Evolutionary conservation across 2,113 vertebrate species (phyloP).

Genomic region (Aptenodytes patagonicus): DNA sequence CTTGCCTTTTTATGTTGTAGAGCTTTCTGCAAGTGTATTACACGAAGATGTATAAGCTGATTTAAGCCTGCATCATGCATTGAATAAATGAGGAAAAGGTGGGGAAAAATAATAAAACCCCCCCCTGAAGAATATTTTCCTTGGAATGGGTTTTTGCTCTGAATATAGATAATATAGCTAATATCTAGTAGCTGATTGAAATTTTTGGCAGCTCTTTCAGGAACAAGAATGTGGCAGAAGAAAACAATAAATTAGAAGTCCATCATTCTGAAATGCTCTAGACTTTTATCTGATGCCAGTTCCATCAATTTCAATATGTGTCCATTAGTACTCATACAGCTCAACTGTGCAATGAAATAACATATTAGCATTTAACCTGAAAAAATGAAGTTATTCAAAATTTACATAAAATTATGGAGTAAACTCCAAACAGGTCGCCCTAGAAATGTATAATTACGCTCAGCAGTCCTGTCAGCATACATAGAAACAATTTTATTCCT

Average conservation of each 20-base stretch:
- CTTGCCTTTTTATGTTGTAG: neutral
- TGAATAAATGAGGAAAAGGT: neutral
- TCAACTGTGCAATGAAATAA: slow-evolving; percentile 57
- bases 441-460: slow-evolving; percentile 77
- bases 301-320: slow-evolving; percentile 1
- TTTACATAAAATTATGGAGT: slow-evolving; percentile 80
- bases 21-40: neutral
- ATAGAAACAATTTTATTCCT: slow-evolving; percentile 76
- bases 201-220: neutral
- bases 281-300: neutral
- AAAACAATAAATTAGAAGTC: neutral
- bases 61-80: neutral
- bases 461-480: slow-evolving; percentile 75
- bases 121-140: neutral
- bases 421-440: slow-evolving; percentile 77
- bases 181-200: neutral
- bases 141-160: neutral
- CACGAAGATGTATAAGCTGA: neutral
- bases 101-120: neutral
- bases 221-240: neutral
- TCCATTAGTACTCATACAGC: slow-evolving; percentile 39
- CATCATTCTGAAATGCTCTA: neutral
- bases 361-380: slow-evolving; percentile 70
- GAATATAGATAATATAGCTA: slow-evolving; percentile 1
- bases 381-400: slow-evolving; percentile 72